Evolutionary conservation across 2,888 invertebrate species (phyloP), one percentile per base, ranked within the genome.

Genomic region (Eugnorisma glareosa): DNA sequence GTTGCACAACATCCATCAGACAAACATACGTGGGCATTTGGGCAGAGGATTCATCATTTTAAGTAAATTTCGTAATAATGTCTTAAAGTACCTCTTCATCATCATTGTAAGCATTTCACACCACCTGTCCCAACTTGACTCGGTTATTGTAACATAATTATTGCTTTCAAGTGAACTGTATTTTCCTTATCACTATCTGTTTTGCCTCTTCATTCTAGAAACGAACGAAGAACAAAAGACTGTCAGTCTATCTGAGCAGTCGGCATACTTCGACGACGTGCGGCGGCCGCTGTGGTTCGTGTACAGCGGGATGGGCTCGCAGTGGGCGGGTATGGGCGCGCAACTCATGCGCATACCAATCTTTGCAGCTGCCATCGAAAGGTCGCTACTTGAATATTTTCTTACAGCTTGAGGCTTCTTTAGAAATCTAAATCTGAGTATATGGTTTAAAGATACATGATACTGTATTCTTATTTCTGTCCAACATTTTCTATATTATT

Each of bases 291-390:
- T 59, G 18, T 59, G 59, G 59, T 59, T 59, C 31, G 59, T 59
- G 31, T 59, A 59, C 59, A 59, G 59, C 21, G 59, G 59, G 31
- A 59, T 59, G 59, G 59, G 59, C 59, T 59, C 59, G 59, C 59
- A 59, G 59, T 59, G 59, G 98, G 93, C 96, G 54, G 97, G 97
- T 37, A 98, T 98, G 98, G 98, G 97, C 2, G 90, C 95, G 35
- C 95, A 97, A 67, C 96, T 98, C 88, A 97, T 98, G 97, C 92
- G 94, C 61, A 94, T 98, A 83, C 97, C 97, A 1, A 92, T 97
- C 21, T 98, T 59, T 2, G 59, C 59, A 4, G 59, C 59, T 31
- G 59, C 59, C 18, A 59, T 59, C 31, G 59, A 59, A 31, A 31
- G 59, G 59, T 59, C 31, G 10, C 31, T 31, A 31, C 21, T 31